phyloP scores from a whole-genome alignment of 2,888 invertebrate species.

The Beris chalybata region DNA sequence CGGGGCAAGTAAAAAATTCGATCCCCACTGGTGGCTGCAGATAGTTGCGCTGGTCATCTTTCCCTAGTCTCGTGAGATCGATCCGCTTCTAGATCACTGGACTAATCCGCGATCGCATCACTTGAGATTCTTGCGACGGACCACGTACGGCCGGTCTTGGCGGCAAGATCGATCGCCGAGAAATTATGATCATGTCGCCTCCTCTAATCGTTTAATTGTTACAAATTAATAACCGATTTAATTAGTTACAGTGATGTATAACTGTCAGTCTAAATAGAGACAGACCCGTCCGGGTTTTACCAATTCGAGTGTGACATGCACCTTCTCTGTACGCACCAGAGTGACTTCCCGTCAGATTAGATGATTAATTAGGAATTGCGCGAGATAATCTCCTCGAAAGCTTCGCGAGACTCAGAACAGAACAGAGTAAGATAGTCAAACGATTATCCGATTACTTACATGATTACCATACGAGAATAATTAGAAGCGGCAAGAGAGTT shows the following conservation, averaged over 20 bases:
- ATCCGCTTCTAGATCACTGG: background rate
- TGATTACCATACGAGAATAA: conserved; percentile 31
- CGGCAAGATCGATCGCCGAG: conserved; percentile 24
- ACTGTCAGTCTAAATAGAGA: conserved; percentile 36
- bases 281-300: background rate
- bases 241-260: conserved; percentile 32
- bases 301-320: conserved; percentile 6
- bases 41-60: background rate
- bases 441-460: conserved; percentile 27
- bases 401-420: conserved; percentile 25
- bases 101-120: background rate
- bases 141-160: conserved; percentile 29
- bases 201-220: conserved; percentile 37
- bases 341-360: conserved; percentile 23
- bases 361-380: conserved; percentile 35
- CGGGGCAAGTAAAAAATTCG: background rate
- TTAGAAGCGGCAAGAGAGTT: background rate
- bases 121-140: conserved; percentile 18
- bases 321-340: conserved; percentile 16
- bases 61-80: background rate
- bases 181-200: conserved; percentile 35
- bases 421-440: background rate
- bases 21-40: conserved; percentile 2
- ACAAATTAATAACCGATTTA: conserved; percentile 38
- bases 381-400: conserved; percentile 32